Conservation (phyloP, 2,797 vertebrate genomes). For the Petrocephalus schoutedeni region DNA sequence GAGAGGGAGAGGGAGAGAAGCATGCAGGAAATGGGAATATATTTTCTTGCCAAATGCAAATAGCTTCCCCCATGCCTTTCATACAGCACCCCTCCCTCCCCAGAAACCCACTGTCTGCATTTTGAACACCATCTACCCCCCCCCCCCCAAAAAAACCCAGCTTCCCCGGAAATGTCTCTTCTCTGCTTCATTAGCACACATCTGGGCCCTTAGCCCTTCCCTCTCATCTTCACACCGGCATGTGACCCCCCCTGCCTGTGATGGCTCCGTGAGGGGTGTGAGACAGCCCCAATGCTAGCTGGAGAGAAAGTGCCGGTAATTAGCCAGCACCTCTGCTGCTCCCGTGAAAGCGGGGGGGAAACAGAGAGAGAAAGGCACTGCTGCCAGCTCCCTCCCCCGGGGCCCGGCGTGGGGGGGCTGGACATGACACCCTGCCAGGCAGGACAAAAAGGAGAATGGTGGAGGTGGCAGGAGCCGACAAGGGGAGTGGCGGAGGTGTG, state of each 20-base stretch:
- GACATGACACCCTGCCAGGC: conserved; percentile 56
- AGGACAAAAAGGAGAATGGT: conserved; percentile 61
- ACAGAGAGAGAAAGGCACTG: conserved; percentile 45
- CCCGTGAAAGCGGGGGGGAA: conserved; percentile 30
- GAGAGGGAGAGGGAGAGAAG: neutral
- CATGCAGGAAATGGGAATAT: conserved; percentile 21
- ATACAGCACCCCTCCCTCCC: neutral
- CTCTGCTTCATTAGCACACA: conserved; percentile 23
- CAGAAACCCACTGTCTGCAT: neutral
- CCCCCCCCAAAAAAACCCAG: neutral
- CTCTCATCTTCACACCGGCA: neutral
- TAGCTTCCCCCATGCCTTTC: conserved; percentile 17
- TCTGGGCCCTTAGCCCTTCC: conserved; percentile 15
- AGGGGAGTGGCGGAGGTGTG: neutral
- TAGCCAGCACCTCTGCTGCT: conserved; percentile 62
- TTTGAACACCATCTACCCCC: neutral
- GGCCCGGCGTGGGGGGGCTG: conserved; percentile 51
- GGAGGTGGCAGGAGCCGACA: conserved; percentile 22
- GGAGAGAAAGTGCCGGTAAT: conserved; percentile 65
- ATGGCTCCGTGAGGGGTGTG: conserved; percentile 31
- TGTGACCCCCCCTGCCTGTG: neutral
- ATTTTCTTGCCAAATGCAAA: conserved; percentile 25
- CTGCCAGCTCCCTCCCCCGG: conserved; percentile 60
- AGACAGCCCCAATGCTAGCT: conserved; percentile 58
- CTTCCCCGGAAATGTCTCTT: neutral